These are phyloP conservation scores for Drymodes brunneopygia DNA, from an alignment of 2,113 vertebrate species.

Conservation along the genomic window DNA sequence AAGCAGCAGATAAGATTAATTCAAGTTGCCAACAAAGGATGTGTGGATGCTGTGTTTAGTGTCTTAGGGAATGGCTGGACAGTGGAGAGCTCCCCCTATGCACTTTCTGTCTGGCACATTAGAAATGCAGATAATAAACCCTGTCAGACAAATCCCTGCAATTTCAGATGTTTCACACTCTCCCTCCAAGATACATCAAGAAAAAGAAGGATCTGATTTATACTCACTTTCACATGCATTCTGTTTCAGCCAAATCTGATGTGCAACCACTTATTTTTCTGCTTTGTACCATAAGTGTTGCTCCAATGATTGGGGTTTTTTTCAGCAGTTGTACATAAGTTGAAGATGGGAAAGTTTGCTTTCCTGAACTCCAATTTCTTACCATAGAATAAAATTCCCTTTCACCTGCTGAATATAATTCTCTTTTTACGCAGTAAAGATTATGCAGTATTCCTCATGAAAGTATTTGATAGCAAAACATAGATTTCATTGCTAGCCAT, in stretches of 20 bases:
- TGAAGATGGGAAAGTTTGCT: background rate
- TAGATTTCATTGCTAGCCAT: background rate
- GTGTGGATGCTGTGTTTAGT: fast-evolving
- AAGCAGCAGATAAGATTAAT: background rate
- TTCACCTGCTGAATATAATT: background rate
- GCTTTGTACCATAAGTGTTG: background rate
- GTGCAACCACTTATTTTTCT: background rate
- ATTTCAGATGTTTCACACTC: background rate
- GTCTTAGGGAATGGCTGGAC: background rate
- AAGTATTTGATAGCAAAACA: background rate
- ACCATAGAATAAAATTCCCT: background rate
- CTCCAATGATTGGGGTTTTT: background rate
- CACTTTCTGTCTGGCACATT: background rate
- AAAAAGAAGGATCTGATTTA: background rate
- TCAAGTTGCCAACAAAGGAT: background rate
- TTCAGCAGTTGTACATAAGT: background rate
- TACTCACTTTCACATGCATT: background rate
- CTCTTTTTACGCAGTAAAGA: background rate
- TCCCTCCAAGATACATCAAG: background rate
- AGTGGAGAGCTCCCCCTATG: background rate
- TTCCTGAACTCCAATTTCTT: background rate
- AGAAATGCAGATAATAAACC: background rate
- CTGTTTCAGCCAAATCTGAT: background rate
- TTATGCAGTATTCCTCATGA: background rate
- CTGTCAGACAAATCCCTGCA: background rate